Percentiles rank a stretch among this genome's conserved stretches.
phyloP scores from a whole-genome alignment of 2,888 invertebrate species.

The Sphaeridia pumilis region DNA sequence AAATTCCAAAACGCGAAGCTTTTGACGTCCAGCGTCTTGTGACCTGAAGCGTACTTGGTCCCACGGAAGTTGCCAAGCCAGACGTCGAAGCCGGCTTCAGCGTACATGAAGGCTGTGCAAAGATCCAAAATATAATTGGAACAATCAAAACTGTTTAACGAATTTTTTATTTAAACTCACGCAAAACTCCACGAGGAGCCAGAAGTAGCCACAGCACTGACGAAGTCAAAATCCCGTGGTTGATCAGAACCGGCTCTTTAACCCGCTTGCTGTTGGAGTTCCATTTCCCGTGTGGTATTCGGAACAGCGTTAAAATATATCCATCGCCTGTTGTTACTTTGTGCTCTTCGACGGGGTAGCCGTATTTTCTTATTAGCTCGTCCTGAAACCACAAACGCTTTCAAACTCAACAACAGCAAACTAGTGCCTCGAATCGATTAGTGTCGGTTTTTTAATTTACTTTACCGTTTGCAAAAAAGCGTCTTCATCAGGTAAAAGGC shows the following conservation, averaged over 20 bases:
- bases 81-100: background rate
- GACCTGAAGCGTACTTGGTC: background rate
- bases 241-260: background rate
- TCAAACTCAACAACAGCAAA: too few species aligned
- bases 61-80: constrained; percentile 1
- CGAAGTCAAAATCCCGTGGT: background rate
- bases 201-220: background rate
- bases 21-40: background rate
- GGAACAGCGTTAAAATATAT: background rate
- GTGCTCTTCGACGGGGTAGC: background rate
- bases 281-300: background rate
- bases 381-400: background rate
- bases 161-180: background rate
- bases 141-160: background rate
- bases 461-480: background rate
- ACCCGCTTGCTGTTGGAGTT: background rate
- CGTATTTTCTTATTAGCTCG: background rate
- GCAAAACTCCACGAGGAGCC: background rate
- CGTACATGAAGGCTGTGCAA: background rate
- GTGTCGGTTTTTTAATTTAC: too few species aligned
- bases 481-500: background rate
- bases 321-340: background rate
- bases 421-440: too few species aligned
- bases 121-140: background rate
- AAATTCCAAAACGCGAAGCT: background rate